Evolutionary conservation across 1,140 invertebrate species (phyloP), one percentile per base, ranked within the genome.

Genomic region (Eupeodes corollae): DNA sequence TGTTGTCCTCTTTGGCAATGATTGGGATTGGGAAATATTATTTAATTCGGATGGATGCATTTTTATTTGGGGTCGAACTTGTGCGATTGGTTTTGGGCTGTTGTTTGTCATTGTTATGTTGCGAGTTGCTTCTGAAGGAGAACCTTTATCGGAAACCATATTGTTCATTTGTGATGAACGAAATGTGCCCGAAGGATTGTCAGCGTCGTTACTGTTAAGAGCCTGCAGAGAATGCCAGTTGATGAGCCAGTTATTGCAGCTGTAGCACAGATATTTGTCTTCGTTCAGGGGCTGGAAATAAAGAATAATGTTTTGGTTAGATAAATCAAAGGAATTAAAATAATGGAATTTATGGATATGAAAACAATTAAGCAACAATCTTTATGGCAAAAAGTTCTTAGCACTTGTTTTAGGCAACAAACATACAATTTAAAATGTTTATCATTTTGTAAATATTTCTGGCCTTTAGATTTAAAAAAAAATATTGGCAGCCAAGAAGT

Each of bases 171-270:
- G 63, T 32, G 49, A 26, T 5, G 21, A 50, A 8, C 48, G 52
- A 49, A 49, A 53, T 18, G 43, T 53, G 18, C 46, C 48, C 19
- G 52, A 53, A 6, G 59, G 58, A 43, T 63, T 67, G 12, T 65
- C 63, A 5, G 61, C 59, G 46, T 66, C 63, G 38, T 66, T 66
- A 51, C 62, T 67, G 47, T 67, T 67, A 9, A 61, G 43, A 18
- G 61, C 56, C 43, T 65, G 65, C 49, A 68, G 47, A 34, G 64
- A 67, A 31, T 68, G 62, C 65, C 65, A 68, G 40, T 68, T 68
- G 47, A 68, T 67, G 6, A 68, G 52, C 64, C 64, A 68, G 45
- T 68, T 68, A 50, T 68, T 68, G 52, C 65, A 68, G 49, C 64
- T 65, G 46, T 65, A 68, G 56, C 65, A 68, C 30, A 68, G 50